These are phyloP conservation scores for Tanypteryx hageni DNA, from an alignment of 2,888 invertebrate species.

Conservation along the genomic window DNA sequence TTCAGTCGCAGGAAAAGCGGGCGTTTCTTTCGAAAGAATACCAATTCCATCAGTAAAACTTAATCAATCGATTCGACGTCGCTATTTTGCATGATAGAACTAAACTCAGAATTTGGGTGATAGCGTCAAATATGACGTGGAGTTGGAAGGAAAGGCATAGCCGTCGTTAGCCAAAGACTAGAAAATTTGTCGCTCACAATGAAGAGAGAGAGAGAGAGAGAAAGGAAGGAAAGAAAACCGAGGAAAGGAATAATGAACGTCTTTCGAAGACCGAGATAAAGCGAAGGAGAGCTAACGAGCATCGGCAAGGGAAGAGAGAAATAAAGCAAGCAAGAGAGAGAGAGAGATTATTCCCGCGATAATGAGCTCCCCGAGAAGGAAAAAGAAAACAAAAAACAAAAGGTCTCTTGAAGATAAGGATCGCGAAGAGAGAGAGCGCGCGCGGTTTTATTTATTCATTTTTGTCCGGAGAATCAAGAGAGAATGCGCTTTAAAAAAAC, in stretches of 20 bases:
- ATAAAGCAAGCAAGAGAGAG: background rate
- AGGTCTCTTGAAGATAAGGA: slow-evolving; percentile 1
- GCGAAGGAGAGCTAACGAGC: slow-evolving; percentile 14
- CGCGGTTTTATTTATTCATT: too few relatives aligned
- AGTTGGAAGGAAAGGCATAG: too few relatives aligned
- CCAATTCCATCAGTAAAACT: too few relatives aligned
- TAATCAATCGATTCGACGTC: too few relatives aligned
- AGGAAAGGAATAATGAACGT: slow-evolving; percentile 11
- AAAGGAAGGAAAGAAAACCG: background rate
- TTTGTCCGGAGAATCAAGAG: background rate
- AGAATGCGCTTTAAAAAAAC: background rate
- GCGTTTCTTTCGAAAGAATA: too few relatives aligned
- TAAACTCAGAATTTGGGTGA: too few relatives aligned
- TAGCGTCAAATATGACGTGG: too few relatives aligned
- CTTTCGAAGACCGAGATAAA: slow-evolving; percentile 9
- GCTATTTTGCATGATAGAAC: too few relatives aligned
- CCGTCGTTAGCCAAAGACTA: background rate
- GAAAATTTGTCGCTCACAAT: background rate
- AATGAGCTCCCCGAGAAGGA: slow-evolving; percentile 2
- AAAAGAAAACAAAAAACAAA: background rate
- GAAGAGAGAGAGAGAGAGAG: background rate
- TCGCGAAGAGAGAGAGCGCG: too few relatives aligned
- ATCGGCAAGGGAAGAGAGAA: slow-evolving; percentile 4
- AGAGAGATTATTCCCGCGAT: background rate
- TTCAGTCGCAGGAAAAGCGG: too few relatives aligned